Conservation (phyloP, 2,113 vertebrate genomes). For the Talpa occidentalis region DNA sequence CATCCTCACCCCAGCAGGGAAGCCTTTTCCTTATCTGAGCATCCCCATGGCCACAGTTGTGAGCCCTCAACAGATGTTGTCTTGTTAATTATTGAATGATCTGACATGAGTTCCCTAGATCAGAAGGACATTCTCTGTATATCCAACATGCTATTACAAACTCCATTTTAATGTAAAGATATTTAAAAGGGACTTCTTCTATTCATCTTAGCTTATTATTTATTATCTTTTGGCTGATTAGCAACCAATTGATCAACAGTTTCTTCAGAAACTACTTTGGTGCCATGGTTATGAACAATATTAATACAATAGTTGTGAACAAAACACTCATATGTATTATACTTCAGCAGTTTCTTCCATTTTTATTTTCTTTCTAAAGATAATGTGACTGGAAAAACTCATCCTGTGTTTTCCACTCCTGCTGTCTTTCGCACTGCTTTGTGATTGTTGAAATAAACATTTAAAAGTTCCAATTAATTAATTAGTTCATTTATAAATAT, state of each 20-base stretch:
- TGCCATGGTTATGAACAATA: neutral
- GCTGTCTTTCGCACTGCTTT: neutral
- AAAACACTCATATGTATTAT: neutral
- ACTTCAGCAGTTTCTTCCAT: neutral
- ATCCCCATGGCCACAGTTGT: rapidly evolving
- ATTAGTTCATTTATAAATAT: slow-evolving; percentile 1
- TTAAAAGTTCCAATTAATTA: slow-evolving; percentile 11
- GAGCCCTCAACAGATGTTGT: too few species aligned
- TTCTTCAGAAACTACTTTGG: neutral
- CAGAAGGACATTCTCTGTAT: neutral
- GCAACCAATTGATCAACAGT: neutral
- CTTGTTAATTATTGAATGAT: neutral
- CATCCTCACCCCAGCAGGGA: neutral
- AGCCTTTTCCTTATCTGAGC: neutral
- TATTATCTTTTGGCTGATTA: neutral
- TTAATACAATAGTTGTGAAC: neutral
- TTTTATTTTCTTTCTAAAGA: slow-evolving; percentile 10
- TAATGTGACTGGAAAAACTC: neutral
- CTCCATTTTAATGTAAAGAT: neutral
- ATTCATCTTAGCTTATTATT: neutral
- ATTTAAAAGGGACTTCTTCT: neutral
- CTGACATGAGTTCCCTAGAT: neutral
- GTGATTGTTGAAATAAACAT: slow-evolving; percentile 15
- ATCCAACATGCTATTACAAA: neutral
- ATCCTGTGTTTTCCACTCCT: neutral